Percentiles rank a stretch among this genome's conserved stretches.
Conservation (phyloP, 2,888 invertebrate genomes). For the Balanococcus diminutus region DNA sequence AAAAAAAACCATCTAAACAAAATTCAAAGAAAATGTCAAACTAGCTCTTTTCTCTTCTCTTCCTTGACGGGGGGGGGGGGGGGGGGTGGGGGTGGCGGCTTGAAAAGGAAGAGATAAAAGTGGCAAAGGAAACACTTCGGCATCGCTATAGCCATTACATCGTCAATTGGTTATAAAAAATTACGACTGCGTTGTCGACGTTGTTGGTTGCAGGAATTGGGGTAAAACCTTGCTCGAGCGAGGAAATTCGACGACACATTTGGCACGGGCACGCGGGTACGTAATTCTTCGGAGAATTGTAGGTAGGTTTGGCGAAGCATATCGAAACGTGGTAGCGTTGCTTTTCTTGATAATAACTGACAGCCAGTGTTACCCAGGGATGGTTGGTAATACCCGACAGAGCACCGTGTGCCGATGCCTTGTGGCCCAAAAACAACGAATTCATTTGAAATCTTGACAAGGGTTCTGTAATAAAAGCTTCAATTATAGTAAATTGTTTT, state of each 20-base stretch:
- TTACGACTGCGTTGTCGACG: background rate
- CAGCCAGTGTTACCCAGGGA: conserved; percentile 7
- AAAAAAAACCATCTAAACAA: too few relatives aligned
- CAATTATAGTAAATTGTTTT: conserved; percentile 32
- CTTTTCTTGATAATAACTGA: background rate
- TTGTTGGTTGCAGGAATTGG: too few relatives aligned
- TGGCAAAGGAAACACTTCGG: too few relatives aligned
- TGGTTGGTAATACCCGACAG: background rate
- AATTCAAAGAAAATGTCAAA: too few relatives aligned
- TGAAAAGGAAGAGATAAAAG: background rate
- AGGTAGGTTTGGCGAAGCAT: background rate
- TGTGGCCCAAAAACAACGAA: background rate
- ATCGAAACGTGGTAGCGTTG: background rate
- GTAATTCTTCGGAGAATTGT: conserved; percentile 3
- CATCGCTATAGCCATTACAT: background rate
- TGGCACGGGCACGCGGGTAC: background rate
- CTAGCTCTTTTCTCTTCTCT: too few relatives aligned
- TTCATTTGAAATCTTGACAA: conserved; percentile 5
- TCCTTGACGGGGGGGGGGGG: too few relatives aligned
- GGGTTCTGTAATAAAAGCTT: conserved; percentile 21
- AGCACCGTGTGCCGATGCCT: background rate
- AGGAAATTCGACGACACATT: background rate
- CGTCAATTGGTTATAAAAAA: conserved; percentile 1
- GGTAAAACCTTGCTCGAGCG: background rate
- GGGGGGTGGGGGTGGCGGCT: too few relatives aligned